Evolutionary conservation across 2,888 invertebrate genomes (phyloP), one percentile per base, ranked within the genome.

Genomic region (Apoderus coryli): DNA sequence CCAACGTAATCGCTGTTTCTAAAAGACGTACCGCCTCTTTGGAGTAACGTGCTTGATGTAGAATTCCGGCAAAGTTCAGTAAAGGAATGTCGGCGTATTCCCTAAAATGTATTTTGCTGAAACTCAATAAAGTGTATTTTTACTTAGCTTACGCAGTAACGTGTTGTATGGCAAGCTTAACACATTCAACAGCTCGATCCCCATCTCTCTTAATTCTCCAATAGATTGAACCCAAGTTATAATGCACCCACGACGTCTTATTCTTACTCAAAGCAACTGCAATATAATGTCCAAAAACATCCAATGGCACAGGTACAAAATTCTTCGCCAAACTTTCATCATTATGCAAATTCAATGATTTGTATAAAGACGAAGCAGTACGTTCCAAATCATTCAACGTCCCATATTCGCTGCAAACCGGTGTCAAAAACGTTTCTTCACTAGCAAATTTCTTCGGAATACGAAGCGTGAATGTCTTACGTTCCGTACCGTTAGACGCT

Each of bases 151-250:
- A 78, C 79, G 74, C 69, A 26, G 80, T 77, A 30, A 77, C 74
- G 57, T 69, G 73, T 52, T 78, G 73, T 31, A 85, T 65, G 14
- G 84, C 78, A 35, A 80, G 59, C 16, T 82, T 64, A 33, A 75
- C 67, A 56, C 85, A 85, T 47, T 85, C 81, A 30, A 84, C 57
- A n/a, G 82, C 80, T 44, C 76, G 72, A n/a, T 67, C 66, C 2
- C 77, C 72, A 48, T 77, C 67, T 9, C 82, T 84, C 46, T 67
- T 67, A 1, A 75, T 68, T 40, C 81, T 62, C 84, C 84, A 85
- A 57, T 73, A 84, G 41, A 80, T 64, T 2, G 80, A 70, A 16
- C 79, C 84, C 56, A 82, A 64, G 51, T 81, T 80, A 47, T 80
- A 76, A 49, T 81, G 69, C 16, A 81, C 55, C 84, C 84, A 85